Evolutionary conservation across 2,888 invertebrate species (phyloP), one percentile per base, ranked within the genome.

Genomic region (Scaptomyza cyrtandrae): DNA sequence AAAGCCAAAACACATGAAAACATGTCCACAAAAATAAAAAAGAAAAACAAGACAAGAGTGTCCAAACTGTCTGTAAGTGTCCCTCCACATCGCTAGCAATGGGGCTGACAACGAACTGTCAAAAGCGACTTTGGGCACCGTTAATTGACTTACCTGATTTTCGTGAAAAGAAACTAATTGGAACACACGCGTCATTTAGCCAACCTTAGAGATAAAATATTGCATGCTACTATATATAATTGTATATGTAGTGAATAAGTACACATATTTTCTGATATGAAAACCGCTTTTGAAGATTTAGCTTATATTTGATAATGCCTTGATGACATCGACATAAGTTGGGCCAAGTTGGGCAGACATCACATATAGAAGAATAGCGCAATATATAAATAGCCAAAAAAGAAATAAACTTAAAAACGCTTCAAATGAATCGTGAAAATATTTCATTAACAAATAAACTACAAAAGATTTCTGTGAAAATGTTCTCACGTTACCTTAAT

Each of bases 41-140:
- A n/a, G n/a, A n/a, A n/a, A n/a, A 41, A 37, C 9, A 33, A 10
- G 0, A 50, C n/a, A 52, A 63, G 24, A 61, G 27, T 62, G 54
- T 7, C 35, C 29, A 50, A 55, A 10, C 16, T 41, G 41, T 41
- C 54, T 73, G 54, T 54, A 49, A 52, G 13, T 24, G 58, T 41
- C 49, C 19, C 46, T 10, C 0, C n/a, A 35, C 16, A 39, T 2
- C 9, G 19, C 5, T 13, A 33, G 50, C 50, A 4, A 57, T 56
- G 52, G 50, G 50, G 60, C 68, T 71, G 77, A 83, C 83, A 73
- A 57, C 59, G 56, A 67, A 84, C 63, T 84, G 82, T 86, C 84
- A 75, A 67, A 71, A 61, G 52, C 49, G 63, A 53, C 69, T 85
- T 74, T 82, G 49, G 76, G 68, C 68, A 59, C 43, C 29, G 63